Base-by-base conservation (phyloP, 2,797 vertebrate species). In the Mus spretus region DNA sequence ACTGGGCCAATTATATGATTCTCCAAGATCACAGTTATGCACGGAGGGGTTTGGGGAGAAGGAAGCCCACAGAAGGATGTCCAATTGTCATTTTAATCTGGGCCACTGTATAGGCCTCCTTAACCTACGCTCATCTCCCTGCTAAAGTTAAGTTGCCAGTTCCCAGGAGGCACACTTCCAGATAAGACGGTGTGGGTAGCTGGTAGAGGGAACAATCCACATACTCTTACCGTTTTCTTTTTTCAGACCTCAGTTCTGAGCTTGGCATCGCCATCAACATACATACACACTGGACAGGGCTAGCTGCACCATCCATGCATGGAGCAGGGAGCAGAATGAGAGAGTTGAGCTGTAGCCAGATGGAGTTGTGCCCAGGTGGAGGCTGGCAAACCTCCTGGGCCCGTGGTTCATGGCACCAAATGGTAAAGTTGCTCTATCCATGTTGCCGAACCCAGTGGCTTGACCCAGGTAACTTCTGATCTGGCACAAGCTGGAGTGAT, bases 121-220 rank as follows among this genome's bases (percentile, higher is more conserved):
- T 4, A 61, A 1, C 28, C 5, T 1, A 61, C 75, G 92, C 79
- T n/a, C 15, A 44, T 93, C 24, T 92, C 55, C 34, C 1, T 74
- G 22, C 50, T 90, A 85, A 74, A 87, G 34, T 9, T 96, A 94
- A 95, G 82, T 4, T 57, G 63, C 63, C 31, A 2, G 50, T 78
- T 26, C 86, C 4, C 9, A 55, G 59, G 53, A 78, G 20, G 7
- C 31, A 61, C 53, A 61, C 24, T 1, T 26, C 24, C n/a, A 34
- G 84, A 28, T 50, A 44, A 77, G 63, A 65, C 26, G 63, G 40
- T 4, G 12, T 40, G 72, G 70, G 22, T 40, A 47, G 6, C 22
- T 28, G n/a, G 24, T 34, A 74, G 34, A 82, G 24, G 57, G 20
- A 9, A 1, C 3, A 53, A 34, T 87, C 22, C 8, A 5, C 37